These are phyloP conservation scores for Gasterosteus aculeatus DNA, from an alignment of 2,113 vertebrate genomes.

Conservation along the genomic window DNA sequence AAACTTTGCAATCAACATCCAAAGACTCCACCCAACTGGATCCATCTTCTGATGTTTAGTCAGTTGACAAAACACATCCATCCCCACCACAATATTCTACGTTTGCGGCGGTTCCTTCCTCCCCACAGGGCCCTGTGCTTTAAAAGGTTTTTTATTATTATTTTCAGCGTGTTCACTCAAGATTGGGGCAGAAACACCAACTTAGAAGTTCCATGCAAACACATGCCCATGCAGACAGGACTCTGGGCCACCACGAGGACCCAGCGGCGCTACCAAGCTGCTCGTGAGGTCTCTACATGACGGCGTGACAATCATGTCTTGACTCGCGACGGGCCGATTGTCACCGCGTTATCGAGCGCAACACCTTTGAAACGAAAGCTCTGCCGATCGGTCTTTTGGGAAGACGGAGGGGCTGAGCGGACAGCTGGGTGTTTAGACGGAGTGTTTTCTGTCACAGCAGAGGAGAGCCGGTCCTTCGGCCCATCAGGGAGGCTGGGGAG, in stretches of 20 bases:
- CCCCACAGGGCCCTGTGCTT: not conserved
- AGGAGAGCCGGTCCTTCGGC: slow-evolving; percentile 52
- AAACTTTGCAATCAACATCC: not conserved
- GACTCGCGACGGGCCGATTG: slow-evolving; percentile 3
- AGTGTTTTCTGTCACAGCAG: slow-evolving; percentile 44
- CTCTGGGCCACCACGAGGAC: not conserved
- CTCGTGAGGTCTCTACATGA: slow-evolving; percentile 26
- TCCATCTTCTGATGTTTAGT: not conserved
- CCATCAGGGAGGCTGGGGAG: slow-evolving; percentile 48
- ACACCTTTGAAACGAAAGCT: slow-evolving; percentile 18
- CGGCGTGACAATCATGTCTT: slow-evolving; percentile 28
- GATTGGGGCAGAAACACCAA: not conserved
- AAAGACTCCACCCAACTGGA: not conserved
- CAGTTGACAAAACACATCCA: not conserved
- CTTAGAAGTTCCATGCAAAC: not conserved
- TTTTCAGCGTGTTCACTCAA: not conserved
- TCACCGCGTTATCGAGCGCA: slow-evolving; percentile 37
- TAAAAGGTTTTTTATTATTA: not conserved
- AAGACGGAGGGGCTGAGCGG: slow-evolving; percentile 36
- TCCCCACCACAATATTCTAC: not conserved
- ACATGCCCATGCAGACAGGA: not conserved
- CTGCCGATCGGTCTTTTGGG: slow-evolving; percentile 15
- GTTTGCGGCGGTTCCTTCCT: not conserved
- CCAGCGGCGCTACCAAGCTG: not conserved
- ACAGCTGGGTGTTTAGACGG: slow-evolving; percentile 23